Base-by-base conservation (phyloP, 2,797 vertebrate species). In the Argyrosomus regius region DNA sequence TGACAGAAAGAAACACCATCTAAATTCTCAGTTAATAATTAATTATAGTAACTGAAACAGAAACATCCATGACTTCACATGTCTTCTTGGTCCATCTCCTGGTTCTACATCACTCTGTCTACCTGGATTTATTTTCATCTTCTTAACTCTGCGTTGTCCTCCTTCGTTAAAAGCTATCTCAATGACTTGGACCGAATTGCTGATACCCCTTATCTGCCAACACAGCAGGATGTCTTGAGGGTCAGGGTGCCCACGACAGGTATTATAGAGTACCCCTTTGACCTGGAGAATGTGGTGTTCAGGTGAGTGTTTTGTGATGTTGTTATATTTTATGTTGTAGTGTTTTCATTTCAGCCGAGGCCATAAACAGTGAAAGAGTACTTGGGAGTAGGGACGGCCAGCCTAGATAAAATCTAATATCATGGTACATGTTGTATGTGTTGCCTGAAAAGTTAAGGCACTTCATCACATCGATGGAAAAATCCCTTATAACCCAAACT, bases 251-350 rank as follows among this genome's bases (percentile, higher is more conserved):
- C 96, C 85, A 96, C 96, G 1, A 96, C 96, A 1, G 96, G 96
- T 84, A 98, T 97, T 76, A 96, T 95, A 0, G 94, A 97, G 81
- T 97, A 97, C 79, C 95, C 95, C 3, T 98, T 97, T 85, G 93
- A 97, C 92, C 91, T 97, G 84, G 93, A 97, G 92, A 96, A 95
- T 52, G 96, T 94, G 90, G 85, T 96, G 70, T 97, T 98, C 92
- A 96, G 96, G 97, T 97, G 87, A 92, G 88, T 49, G 0, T 12
- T 57, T 46, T 5, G 4, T 58, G 3, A 2, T 52, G 31, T 11
- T 6, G 31, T 56, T 17, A 20, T 18, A 4, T 54, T 64, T 72
- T 43, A 28, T 17, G 7, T 22, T 24, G 22, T 11, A 6, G 4
- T 64, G 18, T 17, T 46, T 65, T 31, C 1, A 41, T n/a, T 49